Percentiles rank a stretch among this genome's conserved stretches.
These are phyloP conservation scores for Urocitellus parryii DNA, from an alignment of 2,113 vertebrate genomes.

Conservation along the genomic window DNA sequence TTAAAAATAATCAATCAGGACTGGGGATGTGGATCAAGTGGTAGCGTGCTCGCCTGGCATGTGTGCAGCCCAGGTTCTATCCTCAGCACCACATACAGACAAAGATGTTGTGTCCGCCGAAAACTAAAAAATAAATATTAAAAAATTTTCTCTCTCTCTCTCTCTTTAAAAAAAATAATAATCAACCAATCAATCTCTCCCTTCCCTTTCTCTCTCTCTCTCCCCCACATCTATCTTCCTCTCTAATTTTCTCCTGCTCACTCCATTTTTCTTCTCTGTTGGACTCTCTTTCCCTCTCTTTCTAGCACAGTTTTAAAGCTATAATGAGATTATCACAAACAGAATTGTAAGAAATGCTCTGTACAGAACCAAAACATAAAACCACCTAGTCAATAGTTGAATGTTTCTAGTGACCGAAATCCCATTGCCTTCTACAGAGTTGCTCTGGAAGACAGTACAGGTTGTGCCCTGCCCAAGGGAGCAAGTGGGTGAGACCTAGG, in stretches of 20 bases:
- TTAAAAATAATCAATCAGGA: background rate
- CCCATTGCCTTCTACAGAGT: background rate
- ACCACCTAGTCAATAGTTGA: background rate
- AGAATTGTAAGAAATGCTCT: background rate
- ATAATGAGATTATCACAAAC: background rate
- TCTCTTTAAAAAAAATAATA: too few species aligned
- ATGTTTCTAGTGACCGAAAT: background rate
- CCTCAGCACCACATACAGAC: too few species aligned
- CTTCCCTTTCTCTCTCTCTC: background rate
- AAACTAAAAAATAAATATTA: too few species aligned
- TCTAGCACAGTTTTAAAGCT: background rate
- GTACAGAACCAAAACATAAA: background rate
- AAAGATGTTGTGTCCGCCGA: too few species aligned
- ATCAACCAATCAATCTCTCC: background rate
- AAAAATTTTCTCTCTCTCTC: too few species aligned
- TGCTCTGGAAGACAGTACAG: background rate
- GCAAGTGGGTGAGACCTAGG: background rate
- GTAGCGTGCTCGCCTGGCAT: too few species aligned
- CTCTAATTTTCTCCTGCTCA: background rate
- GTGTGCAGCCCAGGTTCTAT: too few species aligned
- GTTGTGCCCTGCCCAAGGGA: background rate
- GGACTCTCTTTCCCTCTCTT: background rate
- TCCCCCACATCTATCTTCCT: background rate
- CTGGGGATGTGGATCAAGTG: too few species aligned
- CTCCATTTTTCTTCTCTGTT: background rate